phyloP scores from a whole-genome alignment of 2,113 vertebrate species.

The Trogon melanurus region DNA sequence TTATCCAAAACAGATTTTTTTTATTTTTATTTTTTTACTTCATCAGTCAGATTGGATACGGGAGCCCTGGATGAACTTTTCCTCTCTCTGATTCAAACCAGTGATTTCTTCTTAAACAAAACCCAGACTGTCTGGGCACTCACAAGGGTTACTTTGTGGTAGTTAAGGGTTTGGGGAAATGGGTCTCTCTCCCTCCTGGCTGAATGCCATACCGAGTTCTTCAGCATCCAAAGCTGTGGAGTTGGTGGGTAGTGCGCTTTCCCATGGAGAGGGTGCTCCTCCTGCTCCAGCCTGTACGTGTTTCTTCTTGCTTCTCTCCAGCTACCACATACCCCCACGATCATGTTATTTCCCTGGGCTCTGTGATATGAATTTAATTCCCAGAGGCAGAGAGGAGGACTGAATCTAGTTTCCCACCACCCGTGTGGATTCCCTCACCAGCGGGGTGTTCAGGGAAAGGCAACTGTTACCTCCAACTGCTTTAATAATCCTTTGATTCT shows the following conservation, averaged over 20 bases:
- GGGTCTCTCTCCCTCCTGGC: slow-evolving; percentile 13
- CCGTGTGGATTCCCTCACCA: slow-evolving; percentile 29
- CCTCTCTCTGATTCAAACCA: slow-evolving; percentile 25
- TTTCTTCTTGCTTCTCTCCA: slow-evolving; percentile 15
- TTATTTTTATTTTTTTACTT: background rate
- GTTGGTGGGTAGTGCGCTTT: background rate
- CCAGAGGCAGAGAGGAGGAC: background rate
- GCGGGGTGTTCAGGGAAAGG: background rate
- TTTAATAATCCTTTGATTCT: slow-evolving; percentile 68
- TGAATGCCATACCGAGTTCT: background rate
- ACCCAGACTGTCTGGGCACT: background rate
- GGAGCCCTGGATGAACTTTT: slow-evolving; percentile 51
- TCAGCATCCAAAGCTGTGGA: background rate
- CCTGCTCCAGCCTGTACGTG: background rate
- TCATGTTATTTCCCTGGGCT: background rate
- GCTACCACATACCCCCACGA: background rate
- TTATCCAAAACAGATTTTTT: slow-evolving; percentile 22
- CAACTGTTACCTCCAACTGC: slow-evolving; percentile 45
- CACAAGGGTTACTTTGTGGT: slow-evolving; percentile 43
- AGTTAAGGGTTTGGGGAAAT: slow-evolving; percentile 37
- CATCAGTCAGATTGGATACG: background rate
- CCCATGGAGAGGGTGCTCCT: background rate
- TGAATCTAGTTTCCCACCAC: slow-evolving; percentile 28
- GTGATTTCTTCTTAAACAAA: slow-evolving; percentile 45
- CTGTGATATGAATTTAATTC: background rate